Percentiles rank a stretch among this genome's conserved stretches.
Evolutionary conservation across 2,888 invertebrate species (phyloP).

Genomic region (Nymphalis polychloros): DNA sequence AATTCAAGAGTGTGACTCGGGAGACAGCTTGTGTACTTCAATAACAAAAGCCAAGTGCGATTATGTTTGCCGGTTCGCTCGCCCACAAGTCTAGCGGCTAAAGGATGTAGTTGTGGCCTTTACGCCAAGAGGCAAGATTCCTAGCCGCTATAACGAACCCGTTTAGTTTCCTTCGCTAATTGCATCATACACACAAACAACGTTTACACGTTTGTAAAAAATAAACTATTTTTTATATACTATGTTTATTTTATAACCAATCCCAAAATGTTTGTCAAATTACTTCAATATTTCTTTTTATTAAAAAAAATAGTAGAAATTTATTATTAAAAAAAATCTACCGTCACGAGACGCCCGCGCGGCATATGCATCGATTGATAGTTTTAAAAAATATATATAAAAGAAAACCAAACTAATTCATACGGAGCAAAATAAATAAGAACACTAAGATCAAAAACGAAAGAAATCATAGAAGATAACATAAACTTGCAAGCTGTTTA

Average conservation of each 20-base stretch:
- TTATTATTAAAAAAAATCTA: too few species aligned
- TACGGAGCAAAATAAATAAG: too few species aligned
- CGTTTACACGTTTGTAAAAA: not conserved
- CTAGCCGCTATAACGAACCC: constrained; percentile 12
- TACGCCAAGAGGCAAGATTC: constrained; percentile 9
- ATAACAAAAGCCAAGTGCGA: constrained; percentile 11
- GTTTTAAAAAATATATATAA: too few species aligned
- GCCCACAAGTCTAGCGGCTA: constrained; percentile 14
- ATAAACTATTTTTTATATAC: not conserved
- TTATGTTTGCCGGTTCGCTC: constrained; percentile 12
- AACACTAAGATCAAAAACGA: too few species aligned
- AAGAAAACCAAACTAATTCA: too few species aligned
- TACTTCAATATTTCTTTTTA: too few species aligned
- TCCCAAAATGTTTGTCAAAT: not conserved
- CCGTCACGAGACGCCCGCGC: too few species aligned
- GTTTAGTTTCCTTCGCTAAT: constrained; percentile 12
- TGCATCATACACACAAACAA: not conserved
- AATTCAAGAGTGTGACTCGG: constrained; percentile 1
- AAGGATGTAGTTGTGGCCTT: constrained; percentile 5
- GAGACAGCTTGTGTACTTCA: constrained; percentile 8
- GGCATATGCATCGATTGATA: too few species aligned
- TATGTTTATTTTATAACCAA: not conserved
- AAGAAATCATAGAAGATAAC: not conserved
- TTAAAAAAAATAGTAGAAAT: too few species aligned
- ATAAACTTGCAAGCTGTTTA: not conserved